Evolutionary conservation across 2,888 invertebrate genomes (phyloP).

Genomic region (Drosophila eohydei): DNA sequence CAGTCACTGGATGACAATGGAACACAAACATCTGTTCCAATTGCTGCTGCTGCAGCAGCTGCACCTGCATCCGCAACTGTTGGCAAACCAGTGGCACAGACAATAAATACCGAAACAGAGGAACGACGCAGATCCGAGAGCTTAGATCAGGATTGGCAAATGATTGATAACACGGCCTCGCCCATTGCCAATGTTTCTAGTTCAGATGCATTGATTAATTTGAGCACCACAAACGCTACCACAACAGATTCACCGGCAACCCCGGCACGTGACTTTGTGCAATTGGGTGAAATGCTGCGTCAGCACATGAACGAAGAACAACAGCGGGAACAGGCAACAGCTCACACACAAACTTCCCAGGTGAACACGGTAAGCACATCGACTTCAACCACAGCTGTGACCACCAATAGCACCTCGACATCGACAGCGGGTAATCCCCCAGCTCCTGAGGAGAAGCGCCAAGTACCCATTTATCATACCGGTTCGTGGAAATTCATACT

Average conservation of each 20-base stretch:
- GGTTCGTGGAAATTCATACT: constrained; percentile 59
- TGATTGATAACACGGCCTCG: constrained; percentile 71
- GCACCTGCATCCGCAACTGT: neutral
- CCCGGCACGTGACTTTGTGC: constrained; percentile 59
- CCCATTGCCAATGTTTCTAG: constrained; percentile 32
- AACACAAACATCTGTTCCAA: neutral
- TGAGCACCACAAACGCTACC: constrained; percentile 39
- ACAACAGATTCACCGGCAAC: constrained; percentile 25
- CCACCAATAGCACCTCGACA: constrained; percentile 54
- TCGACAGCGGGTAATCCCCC: constrained; percentile 36
- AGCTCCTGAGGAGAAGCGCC: constrained; percentile 62
- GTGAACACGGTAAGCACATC: constrained; percentile 65
- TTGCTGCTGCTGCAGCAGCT: neutral
- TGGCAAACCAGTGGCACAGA: constrained; percentile 2
- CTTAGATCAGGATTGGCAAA: constrained; percentile 80
- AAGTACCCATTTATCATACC: constrained; percentile 72
- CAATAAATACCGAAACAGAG: constrained; percentile 12
- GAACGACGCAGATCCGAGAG: constrained; percentile 63
- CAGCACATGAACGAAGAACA: constrained; percentile 75
- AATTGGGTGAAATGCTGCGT: constrained; percentile 74
- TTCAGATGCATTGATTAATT: constrained; percentile 56
- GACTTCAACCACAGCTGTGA: constrained; percentile 63
- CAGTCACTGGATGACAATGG: constrained; percentile 12
- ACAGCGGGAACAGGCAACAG: constrained; percentile 46
- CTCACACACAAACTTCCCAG: constrained; percentile 57